These are phyloP conservation scores for Grapholita molesta DNA, from an alignment of 1,140 invertebrate genomes.

Conservation along the genomic window DNA sequence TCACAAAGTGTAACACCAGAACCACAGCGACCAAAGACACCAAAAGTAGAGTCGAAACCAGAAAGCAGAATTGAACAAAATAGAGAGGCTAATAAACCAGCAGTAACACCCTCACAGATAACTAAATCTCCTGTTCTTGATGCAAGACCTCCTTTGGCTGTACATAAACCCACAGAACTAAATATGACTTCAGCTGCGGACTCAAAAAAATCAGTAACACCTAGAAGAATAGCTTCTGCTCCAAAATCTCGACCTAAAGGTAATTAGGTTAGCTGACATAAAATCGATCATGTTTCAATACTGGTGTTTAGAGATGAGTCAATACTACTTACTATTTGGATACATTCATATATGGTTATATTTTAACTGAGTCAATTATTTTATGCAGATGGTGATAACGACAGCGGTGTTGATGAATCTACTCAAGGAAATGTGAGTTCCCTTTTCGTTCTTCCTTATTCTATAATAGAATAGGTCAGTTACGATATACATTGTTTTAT, in stretches of 20 bases:
- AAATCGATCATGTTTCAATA: neutral
- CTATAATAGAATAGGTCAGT: neutral
- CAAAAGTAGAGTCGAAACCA: slow-evolving; percentile 52
- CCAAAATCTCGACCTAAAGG: slow-evolving; percentile 65
- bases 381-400: slow-evolving; percentile 86
- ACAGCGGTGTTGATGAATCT: slow-evolving; percentile 87
- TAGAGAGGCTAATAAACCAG: slow-evolving; percentile 36
- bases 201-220: slow-evolving; percentile 55
- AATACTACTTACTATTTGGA: slow-evolving; percentile 22
- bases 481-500: slow-evolving; percentile 4
- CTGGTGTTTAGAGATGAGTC: slow-evolving; percentile 44
- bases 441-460: neutral
- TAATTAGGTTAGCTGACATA: slow-evolving; percentile 30
- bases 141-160: slow-evolving; percentile 34
- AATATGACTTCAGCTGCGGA: slow-evolving; percentile 45
- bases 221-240: slow-evolving; percentile 57
- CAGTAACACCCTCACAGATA: slow-evolving; percentile 35
- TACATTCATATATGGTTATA: neutral
- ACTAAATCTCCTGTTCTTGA: slow-evolving; percentile 55
- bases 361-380: neutral
- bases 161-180: slow-evolving; percentile 51
- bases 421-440: slow-evolving; percentile 85
- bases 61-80: slow-evolving; percentile 38
- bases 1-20: slow-evolving; percentile 54
- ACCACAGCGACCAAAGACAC: slow-evolving; percentile 59